Conservation (phyloP, 2,888 invertebrate species). For the Furcula furcula region DNA sequence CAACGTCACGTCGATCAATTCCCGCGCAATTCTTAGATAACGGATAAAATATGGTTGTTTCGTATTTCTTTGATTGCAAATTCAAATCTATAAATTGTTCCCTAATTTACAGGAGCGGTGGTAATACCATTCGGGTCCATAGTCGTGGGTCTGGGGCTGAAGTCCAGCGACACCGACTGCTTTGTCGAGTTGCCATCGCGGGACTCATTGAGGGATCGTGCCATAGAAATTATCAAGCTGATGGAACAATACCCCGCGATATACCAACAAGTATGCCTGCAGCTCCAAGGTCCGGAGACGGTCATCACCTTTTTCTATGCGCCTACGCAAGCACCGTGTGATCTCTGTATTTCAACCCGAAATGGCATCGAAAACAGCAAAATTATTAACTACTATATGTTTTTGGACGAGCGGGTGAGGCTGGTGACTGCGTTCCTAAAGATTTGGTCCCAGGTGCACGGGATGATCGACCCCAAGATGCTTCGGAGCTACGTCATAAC, state of each 20-base stretch:
- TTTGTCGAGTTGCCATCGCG: slow-evolving; percentile 12
- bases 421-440: slow-evolving; percentile 20
- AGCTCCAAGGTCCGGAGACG: not conserved
- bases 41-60: too few species aligned
- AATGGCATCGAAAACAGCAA: slow-evolving; percentile 1
- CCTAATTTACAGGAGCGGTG: slow-evolving; percentile 26
- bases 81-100: too few species aligned
- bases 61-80: too few species aligned
- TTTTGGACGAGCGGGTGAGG: slow-evolving; percentile 13
- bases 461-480: not conserved
- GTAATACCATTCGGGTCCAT: slow-evolving; percentile 24
- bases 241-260: slow-evolving; percentile 15
- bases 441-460: slow-evolving; percentile 16
- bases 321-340: slow-evolving; percentile 10
- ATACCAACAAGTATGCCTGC: slow-evolving; percentile 3
- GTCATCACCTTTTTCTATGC: slow-evolving; percentile 10
- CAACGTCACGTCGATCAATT: too few species aligned
- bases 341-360: slow-evolving; percentile 10
- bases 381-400: slow-evolving; percentile 18
- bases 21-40: too few species aligned
- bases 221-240: slow-evolving; percentile 6
- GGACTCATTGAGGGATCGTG: slow-evolving; percentile 1
- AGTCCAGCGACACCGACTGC: slow-evolving; percentile 30
- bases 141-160: slow-evolving; percentile 19
- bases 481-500: slow-evolving; percentile 1